Percentiles rank a stretch among this genome's conserved stretches.
phyloP scores from a whole-genome alignment of 2,888 invertebrate genomes.

The Pedicia rivosa region DNA sequence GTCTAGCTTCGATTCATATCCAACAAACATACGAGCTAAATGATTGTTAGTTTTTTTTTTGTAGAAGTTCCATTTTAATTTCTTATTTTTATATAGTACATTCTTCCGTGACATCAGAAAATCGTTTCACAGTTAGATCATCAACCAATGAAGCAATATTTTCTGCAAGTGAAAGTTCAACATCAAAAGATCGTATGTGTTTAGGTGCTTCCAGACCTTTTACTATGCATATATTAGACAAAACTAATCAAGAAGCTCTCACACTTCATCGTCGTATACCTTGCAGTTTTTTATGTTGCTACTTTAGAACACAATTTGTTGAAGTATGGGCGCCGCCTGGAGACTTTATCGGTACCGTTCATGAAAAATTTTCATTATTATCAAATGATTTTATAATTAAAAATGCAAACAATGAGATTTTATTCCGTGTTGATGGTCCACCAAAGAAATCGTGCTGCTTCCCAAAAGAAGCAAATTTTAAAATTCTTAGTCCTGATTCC shows the following conservation, averaged over 20 bases:
- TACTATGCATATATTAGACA: constrained; percentile 64
- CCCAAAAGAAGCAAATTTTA: constrained; percentile 45
- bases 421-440: constrained; percentile 61
- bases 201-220: constrained; percentile 55
- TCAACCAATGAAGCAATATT: constrained; percentile 61
- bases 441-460: constrained; percentile 41
- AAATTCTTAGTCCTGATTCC: constrained; percentile 37
- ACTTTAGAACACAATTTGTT: constrained; percentile 38
- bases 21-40: constrained; percentile 67
- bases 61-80: too few relatives aligned
- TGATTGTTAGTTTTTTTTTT: constrained; percentile 42
- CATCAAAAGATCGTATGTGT: constrained; percentile 42
- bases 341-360: constrained; percentile 50
- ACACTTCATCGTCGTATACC: constrained; percentile 53
- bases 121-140: constrained; percentile 54
- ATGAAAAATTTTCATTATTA: constrained; percentile 49
- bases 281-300: constrained; percentile 52
- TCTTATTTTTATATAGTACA: constrained; percentile 18
- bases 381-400: constrained; percentile 52
- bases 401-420: constrained; percentile 41
- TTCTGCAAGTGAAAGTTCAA: constrained; percentile 52
- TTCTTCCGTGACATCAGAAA: constrained; percentile 43
- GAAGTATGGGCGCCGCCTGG: constrained; percentile 58
- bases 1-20: constrained; percentile 49
- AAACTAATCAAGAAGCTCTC: constrained; percentile 67